phyloP scores from a whole-genome alignment of 1,140 invertebrate species.

The Drosophila sp. region DNA sequence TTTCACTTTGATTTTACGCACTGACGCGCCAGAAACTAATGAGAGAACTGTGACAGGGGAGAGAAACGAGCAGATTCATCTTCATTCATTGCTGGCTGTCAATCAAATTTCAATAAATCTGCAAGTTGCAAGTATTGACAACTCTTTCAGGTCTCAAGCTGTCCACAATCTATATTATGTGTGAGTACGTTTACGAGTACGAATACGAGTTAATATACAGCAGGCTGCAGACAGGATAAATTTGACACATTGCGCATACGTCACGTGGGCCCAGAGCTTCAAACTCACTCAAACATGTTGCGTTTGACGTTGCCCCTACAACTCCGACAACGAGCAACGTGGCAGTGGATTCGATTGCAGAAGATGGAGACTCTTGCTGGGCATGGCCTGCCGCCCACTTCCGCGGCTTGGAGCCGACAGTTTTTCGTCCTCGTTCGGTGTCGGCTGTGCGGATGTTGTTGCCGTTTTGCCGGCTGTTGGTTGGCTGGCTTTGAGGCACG shows the following conservation, averaged over 20 bases:
- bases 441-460: conserved; percentile 24
- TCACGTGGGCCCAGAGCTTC: conserved; percentile 36
- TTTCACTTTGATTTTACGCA: conserved; percentile 70
- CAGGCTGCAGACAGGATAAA: background rate
- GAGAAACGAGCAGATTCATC: conserved; percentile 38
- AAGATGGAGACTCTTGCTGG: background rate
- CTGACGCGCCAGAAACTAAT: conserved; percentile 55
- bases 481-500: conserved; percentile 38
- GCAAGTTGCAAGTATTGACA: conserved; percentile 16
- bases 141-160: conserved; percentile 23
- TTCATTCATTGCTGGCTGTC: conserved; percentile 51
- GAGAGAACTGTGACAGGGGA: conserved; percentile 17
- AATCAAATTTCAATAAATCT: conserved; percentile 71
- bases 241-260: conserved; percentile 49
- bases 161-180: conserved; percentile 58
- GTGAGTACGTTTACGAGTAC: no score
- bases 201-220: conserved; percentile 8
- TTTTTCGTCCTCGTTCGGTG: conserved; percentile 28
- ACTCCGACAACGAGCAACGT: conserved; percentile 29
- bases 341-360: background rate
- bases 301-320: conserved; percentile 59
- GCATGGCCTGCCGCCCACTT: conserved; percentile 21
- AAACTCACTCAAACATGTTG: conserved; percentile 81
- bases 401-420: conserved; percentile 54
- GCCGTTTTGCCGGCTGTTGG: conserved; percentile 53